These are phyloP conservation scores for Exephanes ischioxanthus DNA, from an alignment of 2,888 invertebrate genomes.

Conservation along the genomic window DNA sequence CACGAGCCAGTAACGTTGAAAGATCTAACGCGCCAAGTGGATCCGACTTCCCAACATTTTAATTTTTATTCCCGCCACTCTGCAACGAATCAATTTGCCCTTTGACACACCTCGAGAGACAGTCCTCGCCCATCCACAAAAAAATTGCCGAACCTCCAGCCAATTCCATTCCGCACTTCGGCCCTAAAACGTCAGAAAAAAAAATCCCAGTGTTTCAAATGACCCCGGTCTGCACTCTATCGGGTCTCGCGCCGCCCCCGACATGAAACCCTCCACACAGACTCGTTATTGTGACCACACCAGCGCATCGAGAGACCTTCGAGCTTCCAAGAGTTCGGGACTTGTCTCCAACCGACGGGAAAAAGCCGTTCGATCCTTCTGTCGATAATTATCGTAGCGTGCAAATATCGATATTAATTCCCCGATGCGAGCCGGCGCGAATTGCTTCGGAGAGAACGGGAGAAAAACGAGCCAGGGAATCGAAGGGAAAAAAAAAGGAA, in stretches of 20 bases:
- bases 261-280: neutral
- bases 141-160: neutral
- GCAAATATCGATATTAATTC: conserved; percentile 79
- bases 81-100: neutral
- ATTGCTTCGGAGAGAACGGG: conserved; percentile 46
- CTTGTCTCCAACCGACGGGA: conserved; percentile 1
- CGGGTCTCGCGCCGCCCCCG: neutral
- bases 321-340: conserved; percentile 16
- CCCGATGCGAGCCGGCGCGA: conserved; percentile 34
- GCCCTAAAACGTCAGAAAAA: neutral
- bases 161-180: neutral
- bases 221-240: neutral
- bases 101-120: neutral
- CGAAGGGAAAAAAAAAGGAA: conserved; percentile 50
- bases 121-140: neutral
- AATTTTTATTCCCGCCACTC: neutral
- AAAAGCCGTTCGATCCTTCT: conserved; percentile 9
- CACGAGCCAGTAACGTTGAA: neutral
- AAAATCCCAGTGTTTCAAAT: neutral
- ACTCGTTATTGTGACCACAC: neutral
- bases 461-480: conserved; percentile 61
- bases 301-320: neutral
- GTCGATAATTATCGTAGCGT: conserved; percentile 81
- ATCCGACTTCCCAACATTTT: neutral
- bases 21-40: neutral